Evolutionary conservation across 2,797 vertebrate species (phyloP).

Genomic region (Anolis apletophallus): DNA sequence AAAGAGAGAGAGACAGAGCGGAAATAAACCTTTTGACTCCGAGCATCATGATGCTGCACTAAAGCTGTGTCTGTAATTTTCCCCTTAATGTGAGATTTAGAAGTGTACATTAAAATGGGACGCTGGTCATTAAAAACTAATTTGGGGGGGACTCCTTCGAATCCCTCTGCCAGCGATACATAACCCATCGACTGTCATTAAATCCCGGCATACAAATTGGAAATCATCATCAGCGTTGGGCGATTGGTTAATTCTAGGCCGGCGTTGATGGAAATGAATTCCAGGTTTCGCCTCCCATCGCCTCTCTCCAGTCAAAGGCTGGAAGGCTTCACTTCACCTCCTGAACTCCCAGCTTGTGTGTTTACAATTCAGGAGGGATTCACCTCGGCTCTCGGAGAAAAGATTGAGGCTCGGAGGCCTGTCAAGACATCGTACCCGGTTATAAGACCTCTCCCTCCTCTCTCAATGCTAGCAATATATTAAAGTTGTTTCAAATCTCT

Average conservation of each 20-base stretch:
- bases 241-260: slow-evolving; percentile 66
- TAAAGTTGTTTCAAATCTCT: neutral
- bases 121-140: slow-evolving; percentile 79
- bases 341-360: neutral
- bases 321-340: neutral
- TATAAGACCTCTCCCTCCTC: neutral
- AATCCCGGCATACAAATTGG: slow-evolving; percentile 66
- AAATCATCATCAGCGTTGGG: slow-evolving; percentile 65
- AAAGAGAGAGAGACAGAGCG: neutral
- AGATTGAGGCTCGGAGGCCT: neutral
- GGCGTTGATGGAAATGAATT: slow-evolving; percentile 70
- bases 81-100: slow-evolving; percentile 70
- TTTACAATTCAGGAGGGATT: neutral
- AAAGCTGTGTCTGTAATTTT: slow-evolving; percentile 79
- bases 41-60: slow-evolving; percentile 68
- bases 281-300: slow-evolving; percentile 25
- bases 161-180: slow-evolving; percentile 74
- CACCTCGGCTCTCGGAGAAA: neutral
- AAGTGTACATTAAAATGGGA: slow-evolving; percentile 72
- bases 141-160: slow-evolving; percentile 75
- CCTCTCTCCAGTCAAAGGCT: neutral
- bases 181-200: slow-evolving; percentile 71
- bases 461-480: neutral
- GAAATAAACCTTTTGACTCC: slow-evolving; percentile 40
- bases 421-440: neutral